Percentiles rank a stretch among this genome's conserved stretches.
Evolutionary conservation across 2,888 invertebrate genomes (phyloP).

Genomic region (Zhengitettix transpicula): DNA sequence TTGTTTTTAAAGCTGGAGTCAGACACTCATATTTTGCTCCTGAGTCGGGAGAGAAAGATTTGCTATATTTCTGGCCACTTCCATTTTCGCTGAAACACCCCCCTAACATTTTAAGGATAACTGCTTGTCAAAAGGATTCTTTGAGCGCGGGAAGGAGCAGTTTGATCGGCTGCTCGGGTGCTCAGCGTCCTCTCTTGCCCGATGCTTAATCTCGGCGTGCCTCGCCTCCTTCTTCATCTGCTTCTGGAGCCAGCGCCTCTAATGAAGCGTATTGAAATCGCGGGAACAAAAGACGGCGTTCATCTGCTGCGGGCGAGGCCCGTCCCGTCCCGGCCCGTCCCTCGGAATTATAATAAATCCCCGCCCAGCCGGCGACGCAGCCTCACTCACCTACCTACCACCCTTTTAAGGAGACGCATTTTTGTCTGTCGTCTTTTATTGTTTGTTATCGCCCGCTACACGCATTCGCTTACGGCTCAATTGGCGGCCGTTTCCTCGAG

Average conservation of each 20-base stretch:
- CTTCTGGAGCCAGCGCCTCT: background rate
- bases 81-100: no score
- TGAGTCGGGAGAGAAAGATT: no score
- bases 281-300: conserved; percentile 1
- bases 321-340: background rate
- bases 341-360: conserved; percentile 1
- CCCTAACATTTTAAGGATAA: no score
- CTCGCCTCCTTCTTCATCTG: background rate
- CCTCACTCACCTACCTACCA: background rate
- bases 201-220: background rate
- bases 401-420: no score
- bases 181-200: background rate
- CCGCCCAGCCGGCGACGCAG: background rate
- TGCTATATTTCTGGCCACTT: no score
- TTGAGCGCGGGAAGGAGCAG: background rate
- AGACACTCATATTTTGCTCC: no score
- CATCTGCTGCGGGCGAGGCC: background rate
- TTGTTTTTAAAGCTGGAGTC: no score
- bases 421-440: no score
- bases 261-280: conserved; percentile 8
- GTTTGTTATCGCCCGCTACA: no score
- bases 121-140: background rate
- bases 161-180: background rate
- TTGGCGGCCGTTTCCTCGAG: no score
- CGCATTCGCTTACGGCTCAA: no score